Conservation (phyloP, 2,113 vertebrate species). For the Penelope pileata region DNA sequence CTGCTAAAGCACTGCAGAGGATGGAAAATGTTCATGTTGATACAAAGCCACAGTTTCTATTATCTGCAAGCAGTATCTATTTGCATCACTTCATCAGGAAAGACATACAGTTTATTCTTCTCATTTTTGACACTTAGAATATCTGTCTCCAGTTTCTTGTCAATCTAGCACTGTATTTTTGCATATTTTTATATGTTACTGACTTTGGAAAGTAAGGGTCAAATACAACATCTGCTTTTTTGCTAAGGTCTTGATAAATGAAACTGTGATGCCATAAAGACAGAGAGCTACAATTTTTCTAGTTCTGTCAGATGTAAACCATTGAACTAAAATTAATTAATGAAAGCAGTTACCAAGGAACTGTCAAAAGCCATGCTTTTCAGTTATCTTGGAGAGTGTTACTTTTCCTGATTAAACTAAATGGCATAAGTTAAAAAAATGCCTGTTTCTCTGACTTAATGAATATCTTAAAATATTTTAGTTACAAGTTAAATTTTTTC, state of each 20-base stretch:
- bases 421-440: background rate
- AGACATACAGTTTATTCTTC: background rate
- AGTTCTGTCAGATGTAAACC: background rate
- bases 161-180: background rate
- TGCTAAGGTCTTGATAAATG: background rate
- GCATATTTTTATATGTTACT: background rate
- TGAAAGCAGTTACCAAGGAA: background rate
- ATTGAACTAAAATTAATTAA: background rate
- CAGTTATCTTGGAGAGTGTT: background rate
- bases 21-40: background rate
- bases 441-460: background rate
- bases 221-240: background rate
- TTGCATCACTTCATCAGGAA: background rate
- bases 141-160: background rate
- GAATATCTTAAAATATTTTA: background rate
- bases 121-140: background rate
- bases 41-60: background rate
- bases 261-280: background rate
- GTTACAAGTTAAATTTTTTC: constrained; percentile 6
- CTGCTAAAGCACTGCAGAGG: background rate
- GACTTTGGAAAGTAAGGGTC: background rate
- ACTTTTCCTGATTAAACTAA: background rate
- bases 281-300: background rate
- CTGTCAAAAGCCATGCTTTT: background rate
- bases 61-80: background rate